Conservation (phyloP, 2,888 invertebrate genomes). For the Drosophila tripunctata region DNA sequence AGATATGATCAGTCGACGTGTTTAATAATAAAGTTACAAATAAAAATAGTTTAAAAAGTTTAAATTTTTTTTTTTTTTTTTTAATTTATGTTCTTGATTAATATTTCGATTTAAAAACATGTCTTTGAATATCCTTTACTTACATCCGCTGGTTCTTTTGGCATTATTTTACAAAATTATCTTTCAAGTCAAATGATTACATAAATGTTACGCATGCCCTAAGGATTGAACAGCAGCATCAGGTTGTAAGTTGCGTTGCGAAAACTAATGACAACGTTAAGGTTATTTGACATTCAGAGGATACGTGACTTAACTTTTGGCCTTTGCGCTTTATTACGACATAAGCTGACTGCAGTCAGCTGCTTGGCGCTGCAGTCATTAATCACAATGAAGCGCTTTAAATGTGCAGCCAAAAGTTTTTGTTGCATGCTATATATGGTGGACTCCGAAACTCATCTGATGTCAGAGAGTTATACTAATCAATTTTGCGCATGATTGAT, state of each 20-base stretch:
- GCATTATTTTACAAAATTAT: background rate
- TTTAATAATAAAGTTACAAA: too few relatives aligned
- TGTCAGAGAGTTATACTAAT: slow-evolving; percentile 58
- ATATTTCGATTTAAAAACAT: background rate
- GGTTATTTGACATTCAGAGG: background rate
- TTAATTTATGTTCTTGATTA: too few relatives aligned
- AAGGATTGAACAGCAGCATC: background rate
- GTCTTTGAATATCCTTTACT: background rate
- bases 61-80: too few relatives aligned
- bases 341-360: slow-evolving; percentile 11
- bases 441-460: slow-evolving; percentile 2
- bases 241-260: background rate
- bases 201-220: background rate
- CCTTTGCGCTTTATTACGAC: slow-evolving; percentile 14
- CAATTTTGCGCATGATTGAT: slow-evolving; percentile 77
- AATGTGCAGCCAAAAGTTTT: slow-evolving; percentile 30
- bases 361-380: slow-evolving; percentile 42
- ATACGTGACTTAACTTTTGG: slow-evolving; percentile 11
- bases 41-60: too few relatives aligned
- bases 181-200: background rate
- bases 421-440: slow-evolving; percentile 8
- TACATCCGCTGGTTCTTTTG: background rate
- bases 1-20: too few relatives aligned
- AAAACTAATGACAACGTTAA: slow-evolving; percentile 13
- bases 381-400: slow-evolving; percentile 59